phyloP scores from a whole-genome alignment of 2,113 vertebrate species.

The Xerus inauris region DNA sequence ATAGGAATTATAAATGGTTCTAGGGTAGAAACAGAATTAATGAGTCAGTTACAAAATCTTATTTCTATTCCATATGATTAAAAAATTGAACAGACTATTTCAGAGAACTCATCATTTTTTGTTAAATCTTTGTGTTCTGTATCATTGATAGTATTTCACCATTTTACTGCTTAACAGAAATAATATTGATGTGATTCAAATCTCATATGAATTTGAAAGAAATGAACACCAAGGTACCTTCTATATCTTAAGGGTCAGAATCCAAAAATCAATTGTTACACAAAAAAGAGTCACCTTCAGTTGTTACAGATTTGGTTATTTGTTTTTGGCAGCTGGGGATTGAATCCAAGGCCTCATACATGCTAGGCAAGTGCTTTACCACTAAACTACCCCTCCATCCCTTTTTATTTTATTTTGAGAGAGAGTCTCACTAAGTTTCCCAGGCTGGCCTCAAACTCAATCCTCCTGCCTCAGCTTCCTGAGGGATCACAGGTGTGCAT shows the following conservation, averaged over 20 bases:
- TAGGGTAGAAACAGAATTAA: neutral
- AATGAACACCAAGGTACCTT: neutral
- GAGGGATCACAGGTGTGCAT: neutral
- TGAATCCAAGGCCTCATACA: neutral
- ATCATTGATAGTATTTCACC: neutral
- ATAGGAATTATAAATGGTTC: too few species aligned
- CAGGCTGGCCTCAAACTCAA: neutral
- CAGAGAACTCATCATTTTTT: neutral
- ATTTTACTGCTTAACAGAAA: neutral
- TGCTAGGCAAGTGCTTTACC: too few species aligned
- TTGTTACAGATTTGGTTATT: neutral
- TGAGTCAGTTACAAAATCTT: neutral
- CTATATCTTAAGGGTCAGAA: neutral
- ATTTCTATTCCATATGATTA: neutral
- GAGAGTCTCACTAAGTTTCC: neutral
- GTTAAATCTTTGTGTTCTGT: neutral
- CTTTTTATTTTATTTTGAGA: neutral
- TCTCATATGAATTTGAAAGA: neutral
- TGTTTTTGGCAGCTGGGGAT: neutral
- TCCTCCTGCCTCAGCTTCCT: neutral
- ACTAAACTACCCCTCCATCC: too few species aligned
- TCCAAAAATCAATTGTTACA: neutral
- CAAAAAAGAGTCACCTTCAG: neutral
- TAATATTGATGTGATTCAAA: neutral
- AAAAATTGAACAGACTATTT: neutral